Evolutionary conservation across 1,140 invertebrate genomes (phyloP).

Genomic region (Andricus grossulariae): DNA sequence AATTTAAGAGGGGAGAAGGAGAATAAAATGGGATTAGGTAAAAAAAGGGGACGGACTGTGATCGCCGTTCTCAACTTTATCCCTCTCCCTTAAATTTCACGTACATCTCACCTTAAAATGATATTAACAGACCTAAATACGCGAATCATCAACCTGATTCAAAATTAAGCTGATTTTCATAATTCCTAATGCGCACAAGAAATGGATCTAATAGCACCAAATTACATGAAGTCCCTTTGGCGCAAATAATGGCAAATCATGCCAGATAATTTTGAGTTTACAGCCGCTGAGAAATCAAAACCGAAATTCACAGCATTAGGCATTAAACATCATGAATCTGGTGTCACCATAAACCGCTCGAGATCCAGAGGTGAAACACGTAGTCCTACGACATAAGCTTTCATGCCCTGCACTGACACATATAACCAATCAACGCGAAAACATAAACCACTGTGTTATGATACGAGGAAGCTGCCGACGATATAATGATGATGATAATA

Average conservation of each 20-base stretch:
- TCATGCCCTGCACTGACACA: conserved; percentile 1
- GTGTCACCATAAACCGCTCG: conserved; percentile 14
- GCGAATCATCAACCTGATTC: too few relatives aligned
- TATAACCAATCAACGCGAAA: conserved; percentile 12
- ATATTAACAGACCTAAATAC: too few relatives aligned
- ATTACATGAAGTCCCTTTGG: too few relatives aligned
- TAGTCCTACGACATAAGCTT: conserved; percentile 10
- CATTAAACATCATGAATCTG: background rate
- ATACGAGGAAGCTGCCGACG: background rate
- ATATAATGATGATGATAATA: conserved; percentile 20
- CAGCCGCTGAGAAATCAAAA: conserved; percentile 10
- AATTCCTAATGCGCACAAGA: too few relatives aligned
- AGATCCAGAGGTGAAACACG: conserved; percentile 12
- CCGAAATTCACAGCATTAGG: background rate
- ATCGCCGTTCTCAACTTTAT: too few relatives aligned
- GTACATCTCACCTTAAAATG: too few relatives aligned
- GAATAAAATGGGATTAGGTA: too few relatives aligned
- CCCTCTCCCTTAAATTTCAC: too few relatives aligned
- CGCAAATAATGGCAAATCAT: background rate
- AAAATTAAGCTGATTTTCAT: too few relatives aligned
- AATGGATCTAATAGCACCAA: too few relatives aligned
- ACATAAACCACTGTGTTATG: conserved; percentile 1
- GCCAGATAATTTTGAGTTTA: background rate
- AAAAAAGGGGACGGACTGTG: too few relatives aligned
- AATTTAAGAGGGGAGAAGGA: too few relatives aligned